Evolutionary conservation across 2,113 vertebrate genomes (phyloP).

Genomic region (Fulmarus glacialis): DNA sequence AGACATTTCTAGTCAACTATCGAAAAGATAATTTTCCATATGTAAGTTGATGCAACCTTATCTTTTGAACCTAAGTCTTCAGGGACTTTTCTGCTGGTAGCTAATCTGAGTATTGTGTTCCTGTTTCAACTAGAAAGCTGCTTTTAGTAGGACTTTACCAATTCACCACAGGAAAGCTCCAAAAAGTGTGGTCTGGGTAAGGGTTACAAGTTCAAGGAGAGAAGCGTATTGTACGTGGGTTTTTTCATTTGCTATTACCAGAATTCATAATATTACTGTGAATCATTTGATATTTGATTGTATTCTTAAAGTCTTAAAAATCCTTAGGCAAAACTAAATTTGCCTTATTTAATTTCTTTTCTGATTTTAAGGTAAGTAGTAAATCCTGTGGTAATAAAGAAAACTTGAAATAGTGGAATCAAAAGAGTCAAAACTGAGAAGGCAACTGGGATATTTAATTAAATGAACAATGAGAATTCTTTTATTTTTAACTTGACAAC

Average conservation of each 20-base stretch:
- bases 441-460: background rate
- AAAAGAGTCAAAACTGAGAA: background rate
- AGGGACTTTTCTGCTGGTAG: background rate
- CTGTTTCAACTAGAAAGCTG: background rate
- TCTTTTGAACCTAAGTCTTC: background rate
- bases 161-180: background rate
- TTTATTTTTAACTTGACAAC: background rate
- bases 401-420: background rate
- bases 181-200: background rate
- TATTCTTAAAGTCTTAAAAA: background rate
- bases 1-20: background rate
- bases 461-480: background rate
- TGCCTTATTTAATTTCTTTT: background rate
- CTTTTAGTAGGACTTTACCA: background rate
- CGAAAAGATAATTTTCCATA: background rate
- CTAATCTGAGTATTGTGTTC: background rate
- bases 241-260: background rate
- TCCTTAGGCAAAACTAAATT: background rate
- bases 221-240: rapidly evolving
- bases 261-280: background rate
- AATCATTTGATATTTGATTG: background rate
- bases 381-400: background rate
- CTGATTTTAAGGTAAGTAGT: background rate
- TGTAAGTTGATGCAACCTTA: background rate
- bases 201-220: background rate